Percentiles rank a stretch among this genome's conserved stretches.
Conservation (phyloP, 2,888 invertebrate genomes). For the Microctonus hyperodae region DNA sequence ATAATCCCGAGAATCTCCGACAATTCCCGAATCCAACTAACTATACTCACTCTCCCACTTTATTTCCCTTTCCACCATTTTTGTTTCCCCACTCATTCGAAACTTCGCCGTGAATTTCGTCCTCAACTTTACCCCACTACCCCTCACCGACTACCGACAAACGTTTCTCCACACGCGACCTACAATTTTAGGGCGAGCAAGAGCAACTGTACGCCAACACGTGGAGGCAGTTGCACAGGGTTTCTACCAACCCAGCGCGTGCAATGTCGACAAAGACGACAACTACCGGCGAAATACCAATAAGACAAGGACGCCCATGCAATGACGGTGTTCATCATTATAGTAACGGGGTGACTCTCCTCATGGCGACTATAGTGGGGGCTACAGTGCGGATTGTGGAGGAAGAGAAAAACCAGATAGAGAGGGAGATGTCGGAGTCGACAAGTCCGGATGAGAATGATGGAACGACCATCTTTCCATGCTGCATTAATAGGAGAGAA, state of each 20-base stretch:
- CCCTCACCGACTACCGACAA: not conserved
- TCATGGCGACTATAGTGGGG: constrained; percentile 29
- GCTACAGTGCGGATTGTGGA: constrained; percentile 30
- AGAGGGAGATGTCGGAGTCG: not conserved
- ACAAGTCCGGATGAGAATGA: not conserved
- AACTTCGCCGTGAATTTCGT: constrained; percentile 9
- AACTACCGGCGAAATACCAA: no score
- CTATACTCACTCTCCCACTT: constrained; percentile 12
- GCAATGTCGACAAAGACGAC: constrained; percentile 34
- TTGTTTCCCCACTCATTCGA: constrained; percentile 3
- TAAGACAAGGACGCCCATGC: no score
- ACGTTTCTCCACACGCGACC: constrained; percentile 46
- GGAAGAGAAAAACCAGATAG: constrained; percentile 18
- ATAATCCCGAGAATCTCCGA: constrained; percentile 46
- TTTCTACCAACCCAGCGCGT: constrained; percentile 50
- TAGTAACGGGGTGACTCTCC: no score
- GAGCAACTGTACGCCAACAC: constrained; percentile 51
- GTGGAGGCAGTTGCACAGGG: constrained; percentile 59
- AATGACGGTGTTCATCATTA: no score
- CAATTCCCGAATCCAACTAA: not conserved
- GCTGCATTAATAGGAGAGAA: not conserved
- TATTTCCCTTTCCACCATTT: constrained; percentile 29
- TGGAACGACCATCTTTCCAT: not conserved
- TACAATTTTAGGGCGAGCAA: constrained; percentile 56
- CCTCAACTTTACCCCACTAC: not conserved